phyloP scores from a whole-genome alignment of 2,113 vertebrate genomes.

The Amphiprion percula region DNA sequence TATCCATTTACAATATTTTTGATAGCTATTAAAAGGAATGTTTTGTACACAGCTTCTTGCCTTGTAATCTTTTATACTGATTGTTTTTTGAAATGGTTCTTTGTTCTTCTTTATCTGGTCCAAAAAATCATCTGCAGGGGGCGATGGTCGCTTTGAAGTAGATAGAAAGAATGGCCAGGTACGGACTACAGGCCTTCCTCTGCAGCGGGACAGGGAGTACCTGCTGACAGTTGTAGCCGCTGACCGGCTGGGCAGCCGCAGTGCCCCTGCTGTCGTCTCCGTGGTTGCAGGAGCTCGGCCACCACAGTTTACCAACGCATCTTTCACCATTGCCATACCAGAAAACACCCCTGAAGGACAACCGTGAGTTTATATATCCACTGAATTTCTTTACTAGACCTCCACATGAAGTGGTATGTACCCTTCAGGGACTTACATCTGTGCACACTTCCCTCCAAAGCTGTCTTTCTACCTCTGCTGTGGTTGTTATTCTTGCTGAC shows the following conservation, averaged over 20 bases:
- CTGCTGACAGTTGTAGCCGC: conserved; percentile 87
- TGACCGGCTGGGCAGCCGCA: conserved; percentile 87
- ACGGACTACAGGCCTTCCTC: conserved; percentile 87
- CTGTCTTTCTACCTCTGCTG: background rate
- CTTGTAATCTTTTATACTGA: background rate
- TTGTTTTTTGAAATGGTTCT: background rate
- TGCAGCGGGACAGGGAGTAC: conserved; percentile 88
- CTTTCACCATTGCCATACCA: conserved; percentile 85
- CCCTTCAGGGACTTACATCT: background rate
- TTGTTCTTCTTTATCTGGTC: background rate
- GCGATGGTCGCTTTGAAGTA: conserved; percentile 89
- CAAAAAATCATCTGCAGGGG: conserved; percentile 78
- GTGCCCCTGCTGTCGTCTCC: conserved; percentile 84
- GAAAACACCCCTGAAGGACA: conserved; percentile 86
- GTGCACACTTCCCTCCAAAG: background rate
- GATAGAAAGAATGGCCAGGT: conserved; percentile 89
- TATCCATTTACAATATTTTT: no score
- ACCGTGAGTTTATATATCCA: conserved; percentile 82
- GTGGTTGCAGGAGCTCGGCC: conserved; percentile 86
- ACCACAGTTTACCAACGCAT: conserved; percentile 89
- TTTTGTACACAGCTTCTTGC: background rate
- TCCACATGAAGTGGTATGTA: background rate
- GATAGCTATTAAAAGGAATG: background rate
- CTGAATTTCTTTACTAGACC: background rate
- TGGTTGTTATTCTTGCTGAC: background rate